Conservation (phyloP, 2,797 vertebrate genomes). For the Mormyrus proboscirostris region DNA sequence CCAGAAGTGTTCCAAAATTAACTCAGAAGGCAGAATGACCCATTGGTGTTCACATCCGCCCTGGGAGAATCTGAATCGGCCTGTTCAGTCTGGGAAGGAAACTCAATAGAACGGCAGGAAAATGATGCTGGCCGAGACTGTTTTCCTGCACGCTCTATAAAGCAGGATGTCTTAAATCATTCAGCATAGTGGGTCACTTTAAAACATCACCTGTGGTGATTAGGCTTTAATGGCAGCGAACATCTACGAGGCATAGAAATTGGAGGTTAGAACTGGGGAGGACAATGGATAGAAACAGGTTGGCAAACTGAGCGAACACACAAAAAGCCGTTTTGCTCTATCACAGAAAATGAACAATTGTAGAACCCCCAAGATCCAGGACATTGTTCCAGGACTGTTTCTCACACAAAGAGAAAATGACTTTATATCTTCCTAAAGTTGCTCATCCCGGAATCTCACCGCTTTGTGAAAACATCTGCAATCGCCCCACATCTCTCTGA, state of each 20-base stretch:
- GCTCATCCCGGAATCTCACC: neutral
- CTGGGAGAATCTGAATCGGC: neutral
- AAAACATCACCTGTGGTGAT: neutral
- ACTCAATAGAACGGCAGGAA: neutral
- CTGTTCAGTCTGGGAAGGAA: neutral
- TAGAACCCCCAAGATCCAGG: neutral
- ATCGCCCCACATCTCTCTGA: neutral
- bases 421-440: neutral
- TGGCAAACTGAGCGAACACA: neutral
- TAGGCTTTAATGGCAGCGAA: neutral
- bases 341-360: neutral
- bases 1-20: neutral
- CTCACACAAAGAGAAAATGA: neutral
- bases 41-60: neutral
- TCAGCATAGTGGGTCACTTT: constrained; percentile 23
- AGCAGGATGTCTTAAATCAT: constrained; percentile 19
- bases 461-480: neutral
- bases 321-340: neutral
- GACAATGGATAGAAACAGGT: neutral
- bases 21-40: neutral
- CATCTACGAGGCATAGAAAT: neutral
- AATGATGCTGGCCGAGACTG: neutral
- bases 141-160: neutral
- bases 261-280: neutral
- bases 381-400: neutral